Evolutionary conservation across 2,888 invertebrate species (phyloP).

Genomic region (Alsophila aescularia): DNA sequence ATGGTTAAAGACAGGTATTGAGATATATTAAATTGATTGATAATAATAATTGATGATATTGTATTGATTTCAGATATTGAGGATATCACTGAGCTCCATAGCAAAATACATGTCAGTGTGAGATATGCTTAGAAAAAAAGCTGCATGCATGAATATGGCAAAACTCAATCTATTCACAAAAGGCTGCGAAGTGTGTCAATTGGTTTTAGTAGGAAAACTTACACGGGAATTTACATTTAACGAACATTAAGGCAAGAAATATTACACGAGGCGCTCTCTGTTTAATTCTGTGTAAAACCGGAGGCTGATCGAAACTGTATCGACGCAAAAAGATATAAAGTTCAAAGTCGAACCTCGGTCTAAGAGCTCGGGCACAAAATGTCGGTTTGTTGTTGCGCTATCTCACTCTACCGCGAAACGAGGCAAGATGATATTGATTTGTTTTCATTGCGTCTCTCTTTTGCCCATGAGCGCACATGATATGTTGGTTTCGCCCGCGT

Average conservation of each 20-base stretch:
- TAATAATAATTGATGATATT: too few species aligned
- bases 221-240: constrained; percentile 8
- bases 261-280: constrained; percentile 41
- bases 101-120: too few species aligned
- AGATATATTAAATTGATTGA: too few species aligned
- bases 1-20: too few species aligned
- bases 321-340: constrained; percentile 49
- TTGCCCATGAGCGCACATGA: constrained; percentile 62
- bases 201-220: neutral
- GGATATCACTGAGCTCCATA: too few species aligned
- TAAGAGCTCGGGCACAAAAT: constrained; percentile 58
- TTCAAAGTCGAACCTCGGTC: constrained; percentile 48
- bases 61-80: too few species aligned
- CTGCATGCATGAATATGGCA: too few species aligned
- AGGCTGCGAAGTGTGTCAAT: neutral
- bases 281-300: constrained; percentile 54
- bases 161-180: too few species aligned
- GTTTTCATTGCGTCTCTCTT: constrained; percentile 84
- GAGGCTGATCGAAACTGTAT: constrained; percentile 41
- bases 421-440: constrained; percentile 81
- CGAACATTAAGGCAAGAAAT: neutral
- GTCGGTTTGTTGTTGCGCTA: constrained; percentile 82
- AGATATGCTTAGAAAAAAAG: too few species aligned
- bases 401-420: constrained; percentile 76
- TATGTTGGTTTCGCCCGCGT: constrained; percentile 65